Evolutionary conservation across 1,140 invertebrate species (phyloP).

Genomic region (Halotydeus destructor): DNA sequence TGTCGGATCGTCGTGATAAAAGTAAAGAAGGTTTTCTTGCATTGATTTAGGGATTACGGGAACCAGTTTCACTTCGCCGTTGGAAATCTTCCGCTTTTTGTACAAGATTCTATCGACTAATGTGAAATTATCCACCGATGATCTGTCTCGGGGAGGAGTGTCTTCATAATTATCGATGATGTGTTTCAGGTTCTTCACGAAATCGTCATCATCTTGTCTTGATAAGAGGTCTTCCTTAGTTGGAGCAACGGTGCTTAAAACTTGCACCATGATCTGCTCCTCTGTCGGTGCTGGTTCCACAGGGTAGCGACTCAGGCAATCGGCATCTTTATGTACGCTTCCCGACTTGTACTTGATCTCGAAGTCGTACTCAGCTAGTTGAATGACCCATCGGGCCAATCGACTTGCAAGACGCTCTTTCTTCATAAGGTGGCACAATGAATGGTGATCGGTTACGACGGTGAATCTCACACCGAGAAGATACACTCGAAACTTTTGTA

Average conservation of each 20-base stretch:
- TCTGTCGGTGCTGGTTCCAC: neutral
- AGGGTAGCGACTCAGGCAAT: constrained; percentile 4
- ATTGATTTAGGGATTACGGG: neutral
- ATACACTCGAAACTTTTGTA: constrained; percentile 28
- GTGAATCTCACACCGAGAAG: constrained; percentile 28
- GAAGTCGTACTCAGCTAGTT: constrained; percentile 28
- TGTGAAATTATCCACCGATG: neutral
- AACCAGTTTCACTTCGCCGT: neutral
- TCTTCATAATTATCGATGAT: neutral
- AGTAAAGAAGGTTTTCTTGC: constrained; percentile 1
- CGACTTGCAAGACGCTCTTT: constrained; percentile 24
- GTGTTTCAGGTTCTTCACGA: neutral
- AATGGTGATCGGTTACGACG: constrained; percentile 30
- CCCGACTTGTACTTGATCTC: constrained; percentile 25
- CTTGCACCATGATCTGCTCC: neutral
- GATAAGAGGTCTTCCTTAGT: neutral
- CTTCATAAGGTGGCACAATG: constrained; percentile 26
- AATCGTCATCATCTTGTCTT: neutral
- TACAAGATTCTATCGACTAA: neutral
- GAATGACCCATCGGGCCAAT: constrained; percentile 28
- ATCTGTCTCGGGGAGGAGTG: neutral
- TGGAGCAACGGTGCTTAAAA: too few relatives aligned
- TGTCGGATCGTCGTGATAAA: constrained; percentile 1
- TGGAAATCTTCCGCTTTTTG: neutral
- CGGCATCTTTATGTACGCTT: constrained; percentile 10